Conservation (phyloP, 2,888 invertebrate genomes). For the Serrognathus titanus region DNA sequence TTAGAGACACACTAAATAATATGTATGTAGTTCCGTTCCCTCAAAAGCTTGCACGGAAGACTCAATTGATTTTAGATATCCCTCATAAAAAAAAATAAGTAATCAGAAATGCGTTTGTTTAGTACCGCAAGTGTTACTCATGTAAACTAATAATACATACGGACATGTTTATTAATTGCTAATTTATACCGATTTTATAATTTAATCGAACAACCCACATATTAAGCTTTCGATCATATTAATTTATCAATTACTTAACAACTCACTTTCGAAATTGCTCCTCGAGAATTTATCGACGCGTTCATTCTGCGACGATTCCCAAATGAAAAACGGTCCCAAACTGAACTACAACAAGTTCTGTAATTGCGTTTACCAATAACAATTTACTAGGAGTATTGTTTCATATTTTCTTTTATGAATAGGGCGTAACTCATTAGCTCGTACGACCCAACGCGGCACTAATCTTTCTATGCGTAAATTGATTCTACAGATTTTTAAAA, state of each 20-base stretch:
- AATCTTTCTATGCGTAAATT: constrained; percentile 8
- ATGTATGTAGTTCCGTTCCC: too few species aligned
- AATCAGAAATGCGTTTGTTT: too few species aligned
- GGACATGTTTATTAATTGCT: constrained; percentile 7
- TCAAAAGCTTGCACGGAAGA: too few species aligned
- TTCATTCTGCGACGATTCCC: too few species aligned
- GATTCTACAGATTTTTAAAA: background rate
- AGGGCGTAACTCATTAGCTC: constrained; percentile 29
- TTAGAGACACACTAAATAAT: too few species aligned
- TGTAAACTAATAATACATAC: too few species aligned
- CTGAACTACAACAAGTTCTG: background rate
- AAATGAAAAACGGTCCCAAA: too few species aligned
- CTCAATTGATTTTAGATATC: too few species aligned
- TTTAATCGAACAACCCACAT: constrained; percentile 7
- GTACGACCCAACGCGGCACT: constrained; percentile 1
- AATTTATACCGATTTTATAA: constrained; percentile 12
- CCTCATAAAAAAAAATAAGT: too few species aligned
- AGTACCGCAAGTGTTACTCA: too few species aligned
- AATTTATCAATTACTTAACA: constrained; percentile 14
- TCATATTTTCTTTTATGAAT: constrained; percentile 20
- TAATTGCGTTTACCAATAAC: constrained; percentile 19
- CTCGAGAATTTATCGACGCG: background rate
- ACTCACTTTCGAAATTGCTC: background rate
- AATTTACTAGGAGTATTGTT: constrained; percentile 21
- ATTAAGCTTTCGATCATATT: constrained; percentile 12